Evolutionary conservation across 2,113 vertebrate genomes (phyloP).

Genomic region (Chamaea fasciata): DNA sequence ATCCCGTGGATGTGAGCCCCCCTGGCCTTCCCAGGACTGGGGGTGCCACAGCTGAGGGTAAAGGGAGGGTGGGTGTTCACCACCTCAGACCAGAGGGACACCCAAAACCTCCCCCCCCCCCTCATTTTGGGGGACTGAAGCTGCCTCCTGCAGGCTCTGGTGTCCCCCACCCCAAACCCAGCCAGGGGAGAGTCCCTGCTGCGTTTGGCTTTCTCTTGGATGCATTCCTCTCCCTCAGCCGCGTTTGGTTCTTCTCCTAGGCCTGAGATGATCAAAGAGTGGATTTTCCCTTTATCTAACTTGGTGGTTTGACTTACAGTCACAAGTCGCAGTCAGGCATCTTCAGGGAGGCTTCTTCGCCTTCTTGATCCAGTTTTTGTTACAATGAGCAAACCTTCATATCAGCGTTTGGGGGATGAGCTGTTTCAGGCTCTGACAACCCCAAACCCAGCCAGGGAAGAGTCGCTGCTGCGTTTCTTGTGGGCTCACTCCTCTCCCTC

Average conservation of each 20-base stretch:
- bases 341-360: neutral
- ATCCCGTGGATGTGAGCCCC: neutral
- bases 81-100: neutral
- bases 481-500: neutral
- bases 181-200: neutral
- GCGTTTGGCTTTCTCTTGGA: neutral
- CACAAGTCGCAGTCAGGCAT: neutral
- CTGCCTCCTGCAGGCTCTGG: neutral
- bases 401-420: neutral
- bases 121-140: neutral
- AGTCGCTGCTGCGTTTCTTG: too few relatives aligned
- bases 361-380: neutral
- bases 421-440: neutral
- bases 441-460: neutral
- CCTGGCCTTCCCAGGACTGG: neutral
- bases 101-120: too few relatives aligned
- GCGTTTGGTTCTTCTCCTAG: neutral
- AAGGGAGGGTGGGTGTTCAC: neutral
- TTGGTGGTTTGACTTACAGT: neutral
- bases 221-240: neutral
- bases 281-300: neutral
- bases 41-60: neutral
- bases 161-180: neutral
- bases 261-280: neutral
- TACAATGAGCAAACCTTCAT: neutral